Evolutionary conservation across 2,888 invertebrate species (phyloP), one percentile per base, ranked within the genome.

Genomic region (Esperia sulphurella): DNA sequence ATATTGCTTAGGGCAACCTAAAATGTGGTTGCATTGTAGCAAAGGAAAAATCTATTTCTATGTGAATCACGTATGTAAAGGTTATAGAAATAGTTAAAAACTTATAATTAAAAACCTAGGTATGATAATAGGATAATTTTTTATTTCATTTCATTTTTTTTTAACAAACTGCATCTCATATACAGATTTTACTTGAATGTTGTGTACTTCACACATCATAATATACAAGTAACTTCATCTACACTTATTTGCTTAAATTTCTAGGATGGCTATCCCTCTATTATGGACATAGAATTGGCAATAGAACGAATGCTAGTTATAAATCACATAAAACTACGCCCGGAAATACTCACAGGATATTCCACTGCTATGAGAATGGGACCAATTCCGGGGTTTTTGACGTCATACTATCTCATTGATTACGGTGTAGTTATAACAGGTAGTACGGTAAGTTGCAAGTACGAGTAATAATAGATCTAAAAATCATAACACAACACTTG

Each of bases 201-300:
- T n/a, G n/a, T n/a, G n/a, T n/a, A n/a, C n/a, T n/a, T n/a, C n/a
- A n/a, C n/a, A n/a, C n/a, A n/a, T n/a, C n/a, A n/a, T n/a, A n/a
- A n/a, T n/a, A n/a, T n/a, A n/a, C n/a, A n/a, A n/a, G n/a, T n/a
- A n/a, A n/a, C n/a, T n/a, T n/a, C n/a, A n/a, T n/a, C n/a, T 21
- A 21, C 21, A 21, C 5, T 21, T 21, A 21, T 21, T 21, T 21
- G 21, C 21, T 48, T 50, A n/a, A n/a, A n/a, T n/a, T 33, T 55
- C 43, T 65, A 91, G 84, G 90, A 91, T 50, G 69, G 60, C 1
- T 84, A 79, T 61, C 93, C 93, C 7, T 83, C 88, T 7, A 55
- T 61, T n/a, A 84, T 90, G 71, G 93, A 93, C 54, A 92, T 93
- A 46, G 91, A 92, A 48, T 78, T 93, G 68, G 91, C 92, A 1